Evolutionary conservation across 2,113 vertebrate species (phyloP).

Genomic region (Hippopotamus amphibius): DNA sequence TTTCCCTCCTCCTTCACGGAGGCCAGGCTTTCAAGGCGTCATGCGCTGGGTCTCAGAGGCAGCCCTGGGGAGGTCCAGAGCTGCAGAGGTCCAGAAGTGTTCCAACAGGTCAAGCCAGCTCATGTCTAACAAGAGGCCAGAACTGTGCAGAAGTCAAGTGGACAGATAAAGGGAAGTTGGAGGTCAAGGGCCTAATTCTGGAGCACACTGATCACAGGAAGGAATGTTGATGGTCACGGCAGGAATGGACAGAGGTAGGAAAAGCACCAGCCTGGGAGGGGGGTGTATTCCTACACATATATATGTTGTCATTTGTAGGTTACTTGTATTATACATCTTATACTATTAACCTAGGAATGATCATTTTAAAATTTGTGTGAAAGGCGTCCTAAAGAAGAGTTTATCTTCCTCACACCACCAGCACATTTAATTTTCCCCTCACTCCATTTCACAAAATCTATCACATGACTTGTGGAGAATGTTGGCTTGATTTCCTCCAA

Average conservation of each 20-base stretch:
- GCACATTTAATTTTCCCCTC: background rate
- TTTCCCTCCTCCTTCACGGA: background rate
- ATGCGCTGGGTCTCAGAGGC: background rate
- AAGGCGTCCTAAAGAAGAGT: background rate
- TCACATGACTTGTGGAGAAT: background rate
- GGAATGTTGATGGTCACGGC: accelerated
- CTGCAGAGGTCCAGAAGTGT: background rate
- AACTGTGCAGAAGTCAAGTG: background rate
- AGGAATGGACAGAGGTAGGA: background rate
- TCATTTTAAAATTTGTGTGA: background rate
- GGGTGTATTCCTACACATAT: background rate
- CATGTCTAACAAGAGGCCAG: background rate
- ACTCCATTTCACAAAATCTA: background rate
- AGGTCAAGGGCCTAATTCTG: background rate
- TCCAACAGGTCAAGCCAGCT: background rate
- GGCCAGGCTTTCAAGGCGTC: background rate
- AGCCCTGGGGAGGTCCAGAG: background rate
- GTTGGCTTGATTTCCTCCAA: background rate
- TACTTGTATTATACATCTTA: too few species aligned
- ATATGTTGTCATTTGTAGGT: too few species aligned
- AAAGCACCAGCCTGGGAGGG: too few species aligned
- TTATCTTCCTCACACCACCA: background rate
- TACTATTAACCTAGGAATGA: background rate
- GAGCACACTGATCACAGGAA: background rate
- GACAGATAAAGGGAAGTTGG: background rate